phyloP scores from a whole-genome alignment of 2,113 vertebrate species.

The Lates calcarifer region DNA sequence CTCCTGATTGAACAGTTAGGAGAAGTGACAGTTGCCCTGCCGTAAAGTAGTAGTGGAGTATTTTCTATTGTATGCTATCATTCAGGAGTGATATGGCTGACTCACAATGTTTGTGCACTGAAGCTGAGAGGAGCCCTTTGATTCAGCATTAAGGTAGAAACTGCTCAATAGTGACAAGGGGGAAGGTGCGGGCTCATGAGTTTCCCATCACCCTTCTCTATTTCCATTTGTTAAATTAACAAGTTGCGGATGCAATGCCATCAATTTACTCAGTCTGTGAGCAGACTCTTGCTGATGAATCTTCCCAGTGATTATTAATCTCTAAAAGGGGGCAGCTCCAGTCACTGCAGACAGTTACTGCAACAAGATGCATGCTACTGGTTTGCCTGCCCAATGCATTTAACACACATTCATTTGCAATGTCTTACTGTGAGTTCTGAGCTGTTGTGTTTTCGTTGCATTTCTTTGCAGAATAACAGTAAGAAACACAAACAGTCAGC shows the following conservation, averaged over 20 bases:
- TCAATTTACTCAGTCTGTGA: conserved; percentile 1
- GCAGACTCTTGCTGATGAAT: background rate
- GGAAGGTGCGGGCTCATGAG: background rate
- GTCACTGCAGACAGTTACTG: background rate
- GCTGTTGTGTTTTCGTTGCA: background rate
- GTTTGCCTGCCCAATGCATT: background rate
- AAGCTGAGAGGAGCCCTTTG: conserved; percentile 9
- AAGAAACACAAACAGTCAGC: conserved; percentile 4
- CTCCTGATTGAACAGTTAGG: background rate
- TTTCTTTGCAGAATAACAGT: conserved; percentile 7
- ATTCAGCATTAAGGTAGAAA: conserved; percentile 20
- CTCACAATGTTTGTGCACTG: conserved; percentile 1
- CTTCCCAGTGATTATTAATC: background rate
- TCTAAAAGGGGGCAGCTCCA: background rate
- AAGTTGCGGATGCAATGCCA: background rate
- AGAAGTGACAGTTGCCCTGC: conserved; percentile 13
- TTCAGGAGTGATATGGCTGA: conserved; percentile 35
- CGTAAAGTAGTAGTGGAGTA: conserved; percentile 1
- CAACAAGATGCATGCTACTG: background rate
- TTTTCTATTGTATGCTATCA: background rate
- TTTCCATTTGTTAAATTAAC: background rate
- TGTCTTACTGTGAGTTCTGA: background rate
- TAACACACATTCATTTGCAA: conserved; percentile 10
- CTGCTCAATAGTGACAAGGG: background rate
- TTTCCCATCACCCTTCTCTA: background rate